phyloP scores from a whole-genome alignment of 2,888 invertebrate species.

The Protodeltote pygarga region DNA sequence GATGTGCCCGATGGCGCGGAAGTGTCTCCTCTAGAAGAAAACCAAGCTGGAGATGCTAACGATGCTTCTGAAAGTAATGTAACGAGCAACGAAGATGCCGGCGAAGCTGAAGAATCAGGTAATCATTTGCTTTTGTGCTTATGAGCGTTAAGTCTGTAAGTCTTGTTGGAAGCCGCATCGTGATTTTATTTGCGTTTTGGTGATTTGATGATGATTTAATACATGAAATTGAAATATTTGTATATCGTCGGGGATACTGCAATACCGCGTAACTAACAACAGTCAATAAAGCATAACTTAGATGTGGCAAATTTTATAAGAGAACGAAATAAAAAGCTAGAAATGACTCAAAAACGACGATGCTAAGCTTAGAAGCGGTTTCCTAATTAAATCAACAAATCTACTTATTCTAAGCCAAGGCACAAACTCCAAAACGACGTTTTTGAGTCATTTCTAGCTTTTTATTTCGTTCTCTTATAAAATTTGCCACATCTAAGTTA shows the following conservation, averaged over 20 bases:
- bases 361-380: too few relatives aligned
- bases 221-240: not conserved
- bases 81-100: constrained; percentile 69
- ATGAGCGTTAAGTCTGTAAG: not conserved
- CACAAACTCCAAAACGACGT: too few relatives aligned
- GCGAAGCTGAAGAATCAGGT: constrained; percentile 70
- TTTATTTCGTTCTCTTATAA: too few relatives aligned
- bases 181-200: constrained; percentile 35
- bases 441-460: too few relatives aligned
- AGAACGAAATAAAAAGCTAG: too few relatives aligned
- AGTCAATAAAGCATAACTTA: too few relatives aligned
- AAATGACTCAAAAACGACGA: too few relatives aligned
- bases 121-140: constrained; percentile 2
- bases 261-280: too few relatives aligned
- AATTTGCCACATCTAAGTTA: too few relatives aligned
- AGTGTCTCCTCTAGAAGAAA: constrained; percentile 77
- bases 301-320: too few relatives aligned
- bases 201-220: not conserved
- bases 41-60: constrained; percentile 67
- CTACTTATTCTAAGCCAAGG: too few relatives aligned
- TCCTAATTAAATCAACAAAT: too few relatives aligned
- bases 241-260: not conserved
- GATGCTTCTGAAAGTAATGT: constrained; percentile 74
- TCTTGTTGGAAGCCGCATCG: constrained; percentile 18
- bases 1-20: constrained; percentile 83